Percentiles rank a stretch among this genome's conserved stretches.
phyloP scores from a whole-genome alignment of 2,888 invertebrate species.

The Aleiodes testaceus region DNA sequence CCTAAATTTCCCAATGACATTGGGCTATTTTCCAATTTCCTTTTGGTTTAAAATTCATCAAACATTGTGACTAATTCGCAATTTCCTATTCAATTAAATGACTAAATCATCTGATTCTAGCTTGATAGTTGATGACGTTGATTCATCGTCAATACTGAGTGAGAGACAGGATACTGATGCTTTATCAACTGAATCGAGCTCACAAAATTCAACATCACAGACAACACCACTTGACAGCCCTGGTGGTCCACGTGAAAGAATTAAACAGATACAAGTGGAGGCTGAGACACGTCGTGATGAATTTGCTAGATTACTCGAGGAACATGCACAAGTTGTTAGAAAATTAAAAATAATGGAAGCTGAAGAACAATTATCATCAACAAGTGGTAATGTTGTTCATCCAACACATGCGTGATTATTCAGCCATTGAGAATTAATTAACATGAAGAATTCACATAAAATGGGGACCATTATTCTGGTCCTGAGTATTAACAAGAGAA shows the following conservation, averaged over 20 bases:
- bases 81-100: background rate
- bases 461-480: slow-evolving; percentile 17
- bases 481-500: slow-evolving; percentile 19
- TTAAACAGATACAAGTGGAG: slow-evolving; percentile 69
- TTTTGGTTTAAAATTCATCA: no score
- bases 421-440: background rate
- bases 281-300: slow-evolving; percentile 71
- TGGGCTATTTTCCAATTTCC: no score
- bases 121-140: slow-evolving; percentile 65
- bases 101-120: slow-evolving; percentile 49
- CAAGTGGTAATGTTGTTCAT: slow-evolving; percentile 57
- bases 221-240: slow-evolving; percentile 62
- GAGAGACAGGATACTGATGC: slow-evolving; percentile 59
- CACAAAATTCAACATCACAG: slow-evolving; percentile 59
- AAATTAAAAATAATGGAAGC: slow-evolving; percentile 72
- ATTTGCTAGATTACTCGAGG: slow-evolving; percentile 71
- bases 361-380: slow-evolving; percentile 60
- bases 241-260: slow-evolving; percentile 63
- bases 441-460: background rate
- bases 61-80: background rate
- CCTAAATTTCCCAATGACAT: no score
- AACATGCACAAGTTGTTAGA: slow-evolving; percentile 72
- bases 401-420: slow-evolving; percentile 64
- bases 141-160: slow-evolving; percentile 61
- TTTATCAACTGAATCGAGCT: slow-evolving; percentile 59